Evolutionary conservation across 2,888 invertebrate genomes (phyloP).

Genomic region (Didymodactylos carnosus): DNA sequence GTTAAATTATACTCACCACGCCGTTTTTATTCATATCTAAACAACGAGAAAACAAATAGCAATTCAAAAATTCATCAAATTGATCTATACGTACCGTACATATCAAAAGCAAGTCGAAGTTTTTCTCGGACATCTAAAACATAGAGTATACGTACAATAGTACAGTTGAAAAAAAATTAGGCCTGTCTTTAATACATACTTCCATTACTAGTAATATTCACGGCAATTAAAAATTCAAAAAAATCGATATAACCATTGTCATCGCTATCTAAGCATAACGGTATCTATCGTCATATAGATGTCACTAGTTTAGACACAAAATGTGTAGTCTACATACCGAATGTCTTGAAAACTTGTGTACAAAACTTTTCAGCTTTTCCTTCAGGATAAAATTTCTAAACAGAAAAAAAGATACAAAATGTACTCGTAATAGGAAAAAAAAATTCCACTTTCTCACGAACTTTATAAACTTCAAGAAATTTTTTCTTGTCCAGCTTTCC

Average conservation of each 20-base stretch:
- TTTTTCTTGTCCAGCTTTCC: slow-evolving; percentile 12
- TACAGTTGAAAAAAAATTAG: too few species aligned
- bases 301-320: too few species aligned
- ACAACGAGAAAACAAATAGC: too few species aligned
- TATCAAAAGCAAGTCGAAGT: slow-evolving; percentile 10
- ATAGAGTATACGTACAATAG: too few species aligned
- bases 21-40: too few species aligned
- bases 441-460: background rate
- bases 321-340: background rate
- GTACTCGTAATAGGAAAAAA: background rate
- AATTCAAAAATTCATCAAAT: too few species aligned
- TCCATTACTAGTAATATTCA: slow-evolving; percentile 6
- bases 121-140: slow-evolving; percentile 1
- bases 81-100: slow-evolving; percentile 11
- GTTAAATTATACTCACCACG: too few species aligned
- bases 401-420: background rate
- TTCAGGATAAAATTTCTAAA: slow-evolving; percentile 6
- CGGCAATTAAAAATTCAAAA: slow-evolving; percentile 12
- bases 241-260: slow-evolving; percentile 4
- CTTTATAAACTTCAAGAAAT: background rate
- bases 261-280: slow-evolving; percentile 9
- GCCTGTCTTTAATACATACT: too few species aligned
- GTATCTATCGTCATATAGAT: too few species aligned
- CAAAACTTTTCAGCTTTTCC: slow-evolving; percentile 10
- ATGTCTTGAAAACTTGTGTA: slow-evolving; percentile 10